These are phyloP conservation scores for Chrysolina oricalcia DNA, from an alignment of 2,888 invertebrate species.

Conservation along the genomic window DNA sequence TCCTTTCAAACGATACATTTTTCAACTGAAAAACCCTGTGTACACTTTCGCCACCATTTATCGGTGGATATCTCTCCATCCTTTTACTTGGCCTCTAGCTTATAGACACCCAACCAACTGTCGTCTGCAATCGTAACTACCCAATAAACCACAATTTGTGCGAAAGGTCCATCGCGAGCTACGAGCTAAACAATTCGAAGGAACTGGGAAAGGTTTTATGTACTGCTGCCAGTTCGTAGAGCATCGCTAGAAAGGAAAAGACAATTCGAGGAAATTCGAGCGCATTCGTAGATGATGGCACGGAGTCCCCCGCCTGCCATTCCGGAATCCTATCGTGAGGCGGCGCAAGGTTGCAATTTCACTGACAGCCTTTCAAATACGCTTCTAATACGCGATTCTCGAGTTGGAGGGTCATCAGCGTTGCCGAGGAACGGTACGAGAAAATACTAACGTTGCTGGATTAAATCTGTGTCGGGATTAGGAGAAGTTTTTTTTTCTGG, in stretches of 20 bases:
- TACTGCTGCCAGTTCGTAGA: slow-evolving; percentile 29
- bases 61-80: no score
- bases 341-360: slow-evolving; percentile 57
- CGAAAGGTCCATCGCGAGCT: background rate
- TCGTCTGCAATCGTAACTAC: no score
- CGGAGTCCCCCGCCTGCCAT: slow-evolving; percentile 56
- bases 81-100: no score
- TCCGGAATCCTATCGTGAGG: slow-evolving; percentile 61
- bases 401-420: background rate
- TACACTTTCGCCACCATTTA: no score
- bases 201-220: slow-evolving; percentile 35
- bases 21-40: no score
- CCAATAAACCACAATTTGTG: background rate
- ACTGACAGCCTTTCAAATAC: slow-evolving; percentile 50
- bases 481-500: background rate
- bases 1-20: no score
- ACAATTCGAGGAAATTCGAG: slow-evolving; percentile 38
- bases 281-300: slow-evolving; percentile 49
- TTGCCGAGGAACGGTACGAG: background rate
- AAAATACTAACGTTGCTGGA: background rate
- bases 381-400: slow-evolving; percentile 47
- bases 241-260: slow-evolving; percentile 43
- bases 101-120: no score
- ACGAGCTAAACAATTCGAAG: background rate
- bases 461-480: background rate